phyloP scores from a whole-genome alignment of 2,113 vertebrate genomes.

The Amazona vittata region DNA sequence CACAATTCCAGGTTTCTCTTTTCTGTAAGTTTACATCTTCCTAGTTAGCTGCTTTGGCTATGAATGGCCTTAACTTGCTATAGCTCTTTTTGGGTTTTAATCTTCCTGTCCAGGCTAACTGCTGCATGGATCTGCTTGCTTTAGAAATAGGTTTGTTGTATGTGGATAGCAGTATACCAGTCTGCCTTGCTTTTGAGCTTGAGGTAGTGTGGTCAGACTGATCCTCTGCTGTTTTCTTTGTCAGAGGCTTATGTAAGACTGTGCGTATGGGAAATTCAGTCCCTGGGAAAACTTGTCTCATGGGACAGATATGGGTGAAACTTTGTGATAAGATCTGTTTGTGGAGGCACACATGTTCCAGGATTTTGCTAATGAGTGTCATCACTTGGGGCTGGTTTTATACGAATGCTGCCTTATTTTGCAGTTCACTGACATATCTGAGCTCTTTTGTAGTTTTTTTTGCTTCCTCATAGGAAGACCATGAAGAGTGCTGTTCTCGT shows the following conservation, averaged over 20 bases:
- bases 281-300: background rate
- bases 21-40: background rate
- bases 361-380: background rate
- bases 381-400: background rate
- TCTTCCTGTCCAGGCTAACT: background rate
- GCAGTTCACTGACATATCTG: background rate
- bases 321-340: conserved; percentile 1
- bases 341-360: background rate
- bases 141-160: background rate
- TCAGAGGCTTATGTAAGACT: background rate
- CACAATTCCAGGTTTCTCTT: background rate
- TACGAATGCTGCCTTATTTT: background rate
- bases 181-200: background rate
- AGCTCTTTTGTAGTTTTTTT: background rate
- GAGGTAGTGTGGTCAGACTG: background rate
- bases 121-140: background rate
- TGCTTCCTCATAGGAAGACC: background rate
- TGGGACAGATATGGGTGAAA: background rate
- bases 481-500: background rate
- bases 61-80: background rate
- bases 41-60: background rate
- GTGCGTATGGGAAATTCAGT: background rate
- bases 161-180: fast-evolving
- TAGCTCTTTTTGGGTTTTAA: background rate
- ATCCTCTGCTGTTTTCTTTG: background rate